These are phyloP conservation scores for Leucoraja erinaceus DNA, from an alignment of 2,113 vertebrate genomes.

Conservation along the genomic window DNA sequence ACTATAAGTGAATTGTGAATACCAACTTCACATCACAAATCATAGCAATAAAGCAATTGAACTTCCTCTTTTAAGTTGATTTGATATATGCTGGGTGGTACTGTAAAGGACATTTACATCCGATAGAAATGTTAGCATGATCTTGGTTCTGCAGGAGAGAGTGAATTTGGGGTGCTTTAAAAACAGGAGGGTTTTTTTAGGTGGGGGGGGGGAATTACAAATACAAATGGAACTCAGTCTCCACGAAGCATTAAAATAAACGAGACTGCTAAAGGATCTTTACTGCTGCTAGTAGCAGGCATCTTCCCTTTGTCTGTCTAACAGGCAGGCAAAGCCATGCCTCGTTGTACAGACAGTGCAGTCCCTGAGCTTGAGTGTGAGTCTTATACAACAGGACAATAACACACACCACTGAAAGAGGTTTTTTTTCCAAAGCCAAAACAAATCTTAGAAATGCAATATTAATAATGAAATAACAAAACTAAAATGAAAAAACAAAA, in stretches of 20 bases:
- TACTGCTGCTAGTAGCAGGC: conserved; percentile 7
- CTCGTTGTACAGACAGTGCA: not conserved
- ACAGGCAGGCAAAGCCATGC: not conserved
- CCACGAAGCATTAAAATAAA: not conserved
- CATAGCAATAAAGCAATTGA: conserved; percentile 54
- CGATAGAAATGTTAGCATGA: conserved; percentile 50
- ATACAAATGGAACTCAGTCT: not conserved
- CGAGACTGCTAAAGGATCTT: not conserved
- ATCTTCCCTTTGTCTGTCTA: not conserved
- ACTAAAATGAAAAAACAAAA: not conserved
- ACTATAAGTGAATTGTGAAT: conserved; percentile 59
- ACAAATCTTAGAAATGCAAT: not conserved
- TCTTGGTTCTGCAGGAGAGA: conserved; percentile 19
- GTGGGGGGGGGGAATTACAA: not conserved
- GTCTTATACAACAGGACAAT: not conserved
- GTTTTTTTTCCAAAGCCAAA: not conserved
- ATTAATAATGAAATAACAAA: not conserved
- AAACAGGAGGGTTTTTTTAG: not conserved
- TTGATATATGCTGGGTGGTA: conserved; percentile 52
- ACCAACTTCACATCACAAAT: conserved; percentile 59
- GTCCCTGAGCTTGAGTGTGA: not conserved
- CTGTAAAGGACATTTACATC: conserved; percentile 48
- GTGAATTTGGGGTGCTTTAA: not conserved
- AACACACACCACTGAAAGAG: not conserved
- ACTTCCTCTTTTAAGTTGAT: conserved; percentile 52